Evolutionary conservation across 2,113 vertebrate genomes (phyloP), one percentile per base, ranked within the genome.

Genomic region (Thunnus thynnus): DNA sequence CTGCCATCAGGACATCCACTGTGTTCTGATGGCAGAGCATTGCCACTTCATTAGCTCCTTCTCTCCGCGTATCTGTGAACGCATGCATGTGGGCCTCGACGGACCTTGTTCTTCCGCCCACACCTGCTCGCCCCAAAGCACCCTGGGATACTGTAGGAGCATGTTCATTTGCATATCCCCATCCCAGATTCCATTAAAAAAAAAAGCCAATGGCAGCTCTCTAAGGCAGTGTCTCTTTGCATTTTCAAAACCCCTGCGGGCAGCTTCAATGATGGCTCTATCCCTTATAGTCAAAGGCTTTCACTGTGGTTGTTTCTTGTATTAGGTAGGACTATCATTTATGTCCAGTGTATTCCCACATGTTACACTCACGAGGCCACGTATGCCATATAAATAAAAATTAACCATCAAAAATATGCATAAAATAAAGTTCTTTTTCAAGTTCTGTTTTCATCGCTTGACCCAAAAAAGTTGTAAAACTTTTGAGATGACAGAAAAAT

Each of bases 1-100:
- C 22, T 22, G 22, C 22, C 22, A 75, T 90, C 69, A 48, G 83
- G 79, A 82, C 84, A 72, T 85, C 87, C 81, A 72, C 36, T 41
- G 36, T 41, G 36, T 41, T 9, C 82, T 80, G 67, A 72, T 77
- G 84, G 73, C 51, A 48, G 85, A 88, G 84, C 84, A 22, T 51
- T 51, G 86, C 69, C 74, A 89, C 92, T 90, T 94, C 93, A 92
- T 93, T 93, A 93, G 89, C 82, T 81, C 46, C 63, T 80, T 84
- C 63, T 77, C 62, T 79, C 70, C 56, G 55, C 17, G 22, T 60
- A 44, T 80, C 70, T 61, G 62, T 60, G 55, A 82, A 76, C 48
- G 48, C 55, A 32, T 47, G 52, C 47, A 25, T 27, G 17, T 18
- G 14, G 67, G 79, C 76, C 89, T 88, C 88, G 0, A 1, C 1